Evolutionary conservation across 2,113 vertebrate species (phyloP).

Genomic region (Sula dactylatra): DNA sequence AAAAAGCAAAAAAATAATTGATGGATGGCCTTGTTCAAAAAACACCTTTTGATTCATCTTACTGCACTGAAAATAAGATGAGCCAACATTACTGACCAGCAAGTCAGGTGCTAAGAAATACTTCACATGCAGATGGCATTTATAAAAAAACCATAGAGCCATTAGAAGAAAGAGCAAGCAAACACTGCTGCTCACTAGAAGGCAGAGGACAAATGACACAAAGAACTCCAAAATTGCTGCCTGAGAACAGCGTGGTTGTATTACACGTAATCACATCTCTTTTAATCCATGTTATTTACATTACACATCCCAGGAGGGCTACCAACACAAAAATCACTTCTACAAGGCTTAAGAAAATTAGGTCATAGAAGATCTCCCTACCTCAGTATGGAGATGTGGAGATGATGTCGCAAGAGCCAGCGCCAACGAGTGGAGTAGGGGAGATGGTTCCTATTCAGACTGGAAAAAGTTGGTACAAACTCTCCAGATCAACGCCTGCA

Average conservation of each 20-base stretch:
- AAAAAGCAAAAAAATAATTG: not conserved
- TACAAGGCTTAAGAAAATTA: not conserved
- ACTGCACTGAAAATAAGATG: not conserved
- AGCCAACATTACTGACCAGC: not conserved
- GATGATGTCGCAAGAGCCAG: not conserved
- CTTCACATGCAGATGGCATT: not conserved
- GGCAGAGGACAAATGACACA: not conserved
- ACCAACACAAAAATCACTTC: not conserved
- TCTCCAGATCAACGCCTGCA: conserved; percentile 34
- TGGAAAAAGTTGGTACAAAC: not conserved
- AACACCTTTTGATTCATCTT: not conserved
- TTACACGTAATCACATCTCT: not conserved
- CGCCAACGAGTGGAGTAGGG: not conserved
- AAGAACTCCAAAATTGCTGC: not conserved
- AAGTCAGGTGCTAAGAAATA: not conserved
- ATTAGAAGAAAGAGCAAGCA: not conserved
- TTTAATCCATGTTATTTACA: not conserved
- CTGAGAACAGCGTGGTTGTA: not conserved
- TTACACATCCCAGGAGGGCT: not conserved
- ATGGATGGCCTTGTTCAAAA: not conserved
- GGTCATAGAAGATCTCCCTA: conserved; percentile 24
- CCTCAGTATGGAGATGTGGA: not conserved
- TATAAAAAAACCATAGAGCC: not conserved
- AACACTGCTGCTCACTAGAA: not conserved
- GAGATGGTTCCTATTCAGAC: not conserved